Conservation (phyloP, 2,888 invertebrate genomes). For the Drosophila lacicola region DNA sequence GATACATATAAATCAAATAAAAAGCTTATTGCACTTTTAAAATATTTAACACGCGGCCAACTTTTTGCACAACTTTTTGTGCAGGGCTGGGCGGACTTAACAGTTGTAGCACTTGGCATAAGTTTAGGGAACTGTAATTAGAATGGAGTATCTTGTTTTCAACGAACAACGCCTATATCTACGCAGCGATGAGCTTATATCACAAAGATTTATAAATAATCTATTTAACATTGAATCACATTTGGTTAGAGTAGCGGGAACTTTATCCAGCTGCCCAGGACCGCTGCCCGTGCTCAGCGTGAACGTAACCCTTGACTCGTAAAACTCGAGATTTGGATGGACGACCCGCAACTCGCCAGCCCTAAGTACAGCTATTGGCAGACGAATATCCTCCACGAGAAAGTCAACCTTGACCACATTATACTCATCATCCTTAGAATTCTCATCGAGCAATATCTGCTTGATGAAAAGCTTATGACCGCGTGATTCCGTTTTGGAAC, state of each 20-base stretch:
- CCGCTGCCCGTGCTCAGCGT: conserved; percentile 91
- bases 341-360: conserved; percentile 91
- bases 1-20: conserved; percentile 21
- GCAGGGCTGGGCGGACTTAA: conserved; percentile 47
- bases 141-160: no score
- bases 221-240: no score
- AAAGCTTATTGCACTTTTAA: conserved; percentile 19
- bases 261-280: conserved; percentile 90
- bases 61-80: conserved; percentile 1
- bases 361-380: conserved; percentile 92
- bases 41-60: conserved; percentile 1
- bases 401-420: conserved; percentile 88
- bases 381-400: conserved; percentile 89
- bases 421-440: conserved; percentile 91
- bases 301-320: conserved; percentile 93
- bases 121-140: no score
- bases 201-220: no score
- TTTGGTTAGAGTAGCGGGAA: no score
- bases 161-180: no score
- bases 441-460: conserved; percentile 92
- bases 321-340: conserved; percentile 92
- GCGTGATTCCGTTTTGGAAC: conserved; percentile 89
- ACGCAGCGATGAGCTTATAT: no score
- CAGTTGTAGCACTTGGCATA: no score
- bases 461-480: conserved; percentile 92